Evolutionary conservation across 2,797 vertebrate genomes (phyloP).

Genomic region (Amniataba percoides): DNA sequence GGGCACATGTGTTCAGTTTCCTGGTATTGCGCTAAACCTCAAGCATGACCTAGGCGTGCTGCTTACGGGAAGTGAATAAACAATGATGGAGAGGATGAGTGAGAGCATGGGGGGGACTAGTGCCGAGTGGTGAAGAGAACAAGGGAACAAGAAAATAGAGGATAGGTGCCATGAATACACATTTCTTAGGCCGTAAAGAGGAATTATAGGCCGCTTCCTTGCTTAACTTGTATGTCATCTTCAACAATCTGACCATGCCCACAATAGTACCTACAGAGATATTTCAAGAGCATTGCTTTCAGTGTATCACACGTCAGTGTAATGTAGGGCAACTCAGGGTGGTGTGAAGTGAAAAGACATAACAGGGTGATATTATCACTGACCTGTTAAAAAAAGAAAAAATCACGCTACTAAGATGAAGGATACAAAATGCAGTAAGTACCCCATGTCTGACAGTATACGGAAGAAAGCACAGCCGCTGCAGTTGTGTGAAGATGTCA

Average conservation of each 20-base stretch:
- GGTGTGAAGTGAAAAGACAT: neutral
- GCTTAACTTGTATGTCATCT: neutral
- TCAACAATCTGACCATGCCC: no score
- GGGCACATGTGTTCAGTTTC: slow-evolving; percentile 60
- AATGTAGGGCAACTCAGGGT: neutral
- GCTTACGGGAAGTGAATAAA: slow-evolving; percentile 81
- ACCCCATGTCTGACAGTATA: neutral
- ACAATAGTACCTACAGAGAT: neutral
- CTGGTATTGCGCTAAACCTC: slow-evolving; percentile 69
- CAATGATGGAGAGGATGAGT: slow-evolving; percentile 58
- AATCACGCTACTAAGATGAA: neutral
- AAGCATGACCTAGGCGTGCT: slow-evolving; percentile 54
- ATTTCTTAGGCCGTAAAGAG: neutral
- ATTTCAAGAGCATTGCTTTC: neutral
- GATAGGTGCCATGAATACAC: slow-evolving; percentile 3
- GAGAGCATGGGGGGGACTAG: slow-evolving; percentile 13
- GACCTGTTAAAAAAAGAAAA: neutral
- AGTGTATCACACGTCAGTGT: neutral
- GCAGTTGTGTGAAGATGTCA: neutral
- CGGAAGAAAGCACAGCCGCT: neutral
- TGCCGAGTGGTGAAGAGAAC: slow-evolving; percentile 22
- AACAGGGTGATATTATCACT: neutral
- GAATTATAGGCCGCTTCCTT: neutral
- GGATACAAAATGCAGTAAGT: neutral
- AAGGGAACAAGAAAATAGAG: neutral